phyloP scores from a whole-genome alignment of 2,888 invertebrate genomes.

The Phasia obesa region DNA sequence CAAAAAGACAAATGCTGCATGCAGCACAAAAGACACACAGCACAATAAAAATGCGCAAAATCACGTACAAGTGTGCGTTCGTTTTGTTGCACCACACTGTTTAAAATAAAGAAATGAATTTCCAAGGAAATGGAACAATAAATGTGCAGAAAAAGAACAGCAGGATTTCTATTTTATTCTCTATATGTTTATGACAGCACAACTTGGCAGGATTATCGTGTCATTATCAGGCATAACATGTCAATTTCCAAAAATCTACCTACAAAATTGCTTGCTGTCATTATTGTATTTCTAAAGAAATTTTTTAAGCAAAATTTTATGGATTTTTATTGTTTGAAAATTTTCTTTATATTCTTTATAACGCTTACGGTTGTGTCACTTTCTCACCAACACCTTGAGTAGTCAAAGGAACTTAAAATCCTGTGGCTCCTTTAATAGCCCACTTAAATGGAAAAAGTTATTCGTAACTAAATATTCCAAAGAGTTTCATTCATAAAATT shows the following conservation, averaged over 20 bases:
- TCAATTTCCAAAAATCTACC: constrained; percentile 62
- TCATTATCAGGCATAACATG: constrained; percentile 70
- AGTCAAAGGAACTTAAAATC: constrained; percentile 45
- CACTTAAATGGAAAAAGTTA: constrained; percentile 16
- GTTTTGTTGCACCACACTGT: background rate
- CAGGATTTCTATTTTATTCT: constrained; percentile 45
- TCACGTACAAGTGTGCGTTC: constrained; percentile 54
- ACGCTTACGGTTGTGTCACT: background rate
- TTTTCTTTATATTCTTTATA: background rate
- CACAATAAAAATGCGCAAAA: constrained; percentile 45
- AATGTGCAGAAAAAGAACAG: constrained; percentile 63
- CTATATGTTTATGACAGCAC: constrained; percentile 32
- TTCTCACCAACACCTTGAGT: constrained; percentile 35
- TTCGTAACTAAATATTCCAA: background rate
- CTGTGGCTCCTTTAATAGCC: constrained; percentile 47
- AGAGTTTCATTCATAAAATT: constrained; percentile 39
- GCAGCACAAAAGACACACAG: background rate
- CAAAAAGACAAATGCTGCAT: background rate
- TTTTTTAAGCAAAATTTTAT: constrained; percentile 18
- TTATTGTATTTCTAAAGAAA: constrained; percentile 19
- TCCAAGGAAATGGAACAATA: background rate
- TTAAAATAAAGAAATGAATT: background rate
- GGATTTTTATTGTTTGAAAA: constrained; percentile 20
- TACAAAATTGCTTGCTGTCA: constrained; percentile 1
- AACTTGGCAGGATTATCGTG: constrained; percentile 54